Evolutionary conservation across 2,797 vertebrate species (phyloP).

Genomic region (Lemur catta): DNA sequence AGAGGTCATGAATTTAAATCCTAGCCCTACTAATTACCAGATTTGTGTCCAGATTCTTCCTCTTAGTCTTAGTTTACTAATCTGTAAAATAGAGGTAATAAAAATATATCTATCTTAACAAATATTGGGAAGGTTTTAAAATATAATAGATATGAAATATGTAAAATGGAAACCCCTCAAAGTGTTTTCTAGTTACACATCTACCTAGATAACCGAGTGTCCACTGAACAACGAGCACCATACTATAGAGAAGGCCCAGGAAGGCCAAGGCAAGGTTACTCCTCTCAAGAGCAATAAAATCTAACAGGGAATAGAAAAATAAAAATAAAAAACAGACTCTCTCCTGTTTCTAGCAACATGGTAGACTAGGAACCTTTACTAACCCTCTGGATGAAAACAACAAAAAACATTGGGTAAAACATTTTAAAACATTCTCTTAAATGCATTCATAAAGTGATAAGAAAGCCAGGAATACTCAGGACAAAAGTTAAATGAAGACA

Average conservation of each 20-base stretch:
- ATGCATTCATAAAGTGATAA: neutral
- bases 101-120: neutral
- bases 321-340: neutral
- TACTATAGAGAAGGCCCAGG: neutral
- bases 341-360: neutral
- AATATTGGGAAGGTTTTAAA: constrained; percentile 16
- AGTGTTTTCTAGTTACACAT: neutral
- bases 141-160: neutral
- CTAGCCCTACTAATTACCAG: neutral
- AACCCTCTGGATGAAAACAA: neutral
- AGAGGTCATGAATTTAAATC: neutral
- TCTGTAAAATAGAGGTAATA: neutral
- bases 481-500: constrained; percentile 26
- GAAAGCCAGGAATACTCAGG: constrained; percentile 7
- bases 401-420: neutral
- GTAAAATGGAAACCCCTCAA: neutral
- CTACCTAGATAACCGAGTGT: neutral
- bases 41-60: neutral
- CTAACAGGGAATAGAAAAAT: neutral
- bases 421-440: constrained; percentile 10
- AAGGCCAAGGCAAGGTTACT: neutral
- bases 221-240: neutral
- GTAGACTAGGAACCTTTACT: neutral
- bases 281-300: neutral
- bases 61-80: constrained; percentile 13